Percentiles rank a stretch among this genome's conserved stretches.
These are phyloP conservation scores for Sphinx pinastri DNA, from an alignment of 2,888 invertebrate genomes.

Conservation along the genomic window DNA sequence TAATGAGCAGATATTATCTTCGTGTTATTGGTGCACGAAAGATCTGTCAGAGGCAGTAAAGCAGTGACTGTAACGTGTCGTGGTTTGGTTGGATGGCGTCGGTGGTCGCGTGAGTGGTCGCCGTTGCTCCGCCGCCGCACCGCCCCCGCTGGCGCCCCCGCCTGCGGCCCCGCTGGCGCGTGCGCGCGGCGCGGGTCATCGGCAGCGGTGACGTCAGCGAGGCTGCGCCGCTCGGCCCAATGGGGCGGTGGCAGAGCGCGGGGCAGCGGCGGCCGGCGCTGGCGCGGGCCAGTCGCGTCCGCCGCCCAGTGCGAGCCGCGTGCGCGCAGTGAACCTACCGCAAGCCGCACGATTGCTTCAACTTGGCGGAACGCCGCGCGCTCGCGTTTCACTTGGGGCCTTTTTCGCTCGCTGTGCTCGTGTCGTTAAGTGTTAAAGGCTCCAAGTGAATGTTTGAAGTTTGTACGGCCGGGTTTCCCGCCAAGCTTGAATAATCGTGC, in stretches of 20 bases:
- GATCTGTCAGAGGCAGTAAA: neutral
- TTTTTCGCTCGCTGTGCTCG: conserved; percentile 34
- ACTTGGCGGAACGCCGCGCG: conserved; percentile 61
- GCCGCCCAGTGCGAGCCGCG: conserved; percentile 67
- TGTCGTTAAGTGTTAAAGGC: conserved; percentile 29
- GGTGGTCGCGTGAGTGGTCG: conserved; percentile 9
- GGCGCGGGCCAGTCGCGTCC: conserved; percentile 65
- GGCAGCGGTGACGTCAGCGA: conserved; percentile 67
- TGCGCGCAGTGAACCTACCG: conserved; percentile 53
- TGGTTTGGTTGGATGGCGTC: conserved; percentile 20
- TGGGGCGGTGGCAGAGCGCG: conserved; percentile 51
- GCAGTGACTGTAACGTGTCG: conserved; percentile 13
- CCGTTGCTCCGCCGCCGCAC: neutral
- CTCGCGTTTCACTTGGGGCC: conserved; percentile 36
- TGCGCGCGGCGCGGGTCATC: conserved; percentile 44
- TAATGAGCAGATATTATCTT: neutral
- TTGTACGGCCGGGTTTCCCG: conserved; percentile 33
- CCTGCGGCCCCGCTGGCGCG: conserved; percentile 37
- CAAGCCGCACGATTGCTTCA: conserved; percentile 69
- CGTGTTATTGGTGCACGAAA: conserved; percentile 11
- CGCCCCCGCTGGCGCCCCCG: conserved; percentile 31
- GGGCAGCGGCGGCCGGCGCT: conserved; percentile 51
- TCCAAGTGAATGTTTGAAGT: conserved; percentile 31
- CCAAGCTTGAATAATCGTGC: conserved; percentile 58
- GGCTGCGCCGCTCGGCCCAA: conserved; percentile 64